phyloP scores from a whole-genome alignment of 2,797 vertebrate genomes.

The Artibeus lituratus region DNA sequence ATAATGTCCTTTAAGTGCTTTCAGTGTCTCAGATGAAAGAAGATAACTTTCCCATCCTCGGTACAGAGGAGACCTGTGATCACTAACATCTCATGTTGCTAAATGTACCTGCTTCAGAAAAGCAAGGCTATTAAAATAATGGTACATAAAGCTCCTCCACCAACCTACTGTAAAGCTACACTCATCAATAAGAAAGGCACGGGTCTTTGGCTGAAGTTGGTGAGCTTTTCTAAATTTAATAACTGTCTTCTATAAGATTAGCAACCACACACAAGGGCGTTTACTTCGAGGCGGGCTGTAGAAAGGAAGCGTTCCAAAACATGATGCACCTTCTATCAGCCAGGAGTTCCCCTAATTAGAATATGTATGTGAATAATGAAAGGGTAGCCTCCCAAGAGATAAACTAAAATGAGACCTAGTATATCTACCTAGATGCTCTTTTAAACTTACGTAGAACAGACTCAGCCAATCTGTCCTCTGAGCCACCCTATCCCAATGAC shows the following conservation, averaged over 20 bases:
- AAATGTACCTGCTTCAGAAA: constrained; percentile 57
- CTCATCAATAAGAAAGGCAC: constrained; percentile 34
- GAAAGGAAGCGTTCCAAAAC: not conserved
- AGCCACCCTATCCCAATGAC: not conserved
- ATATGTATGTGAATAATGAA: not conserved
- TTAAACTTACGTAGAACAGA: not conserved
- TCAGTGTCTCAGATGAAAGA: constrained; percentile 53
- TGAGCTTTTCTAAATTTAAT: not conserved
- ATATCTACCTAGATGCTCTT: not conserved
- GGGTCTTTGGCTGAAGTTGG: not conserved
- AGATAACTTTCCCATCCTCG: constrained; percentile 41
- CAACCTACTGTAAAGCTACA: not conserved
- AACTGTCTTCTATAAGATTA: not conserved
- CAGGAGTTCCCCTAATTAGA: not conserved
- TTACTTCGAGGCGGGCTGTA: not conserved
- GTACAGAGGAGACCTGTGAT: constrained; percentile 23
- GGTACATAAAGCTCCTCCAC: constrained; percentile 29
- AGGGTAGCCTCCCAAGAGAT: no score
- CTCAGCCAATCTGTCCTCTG: not conserved
- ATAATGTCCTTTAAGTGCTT: constrained; percentile 71
- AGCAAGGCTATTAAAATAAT: constrained; percentile 67
- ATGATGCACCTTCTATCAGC: not conserved
- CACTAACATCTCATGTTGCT: constrained; percentile 59
- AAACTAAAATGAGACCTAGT: not conserved
- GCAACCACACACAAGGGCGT: not conserved